Base-by-base conservation (phyloP, 2,888 invertebrate species). In the Hermaeophaga mercurialis region DNA sequence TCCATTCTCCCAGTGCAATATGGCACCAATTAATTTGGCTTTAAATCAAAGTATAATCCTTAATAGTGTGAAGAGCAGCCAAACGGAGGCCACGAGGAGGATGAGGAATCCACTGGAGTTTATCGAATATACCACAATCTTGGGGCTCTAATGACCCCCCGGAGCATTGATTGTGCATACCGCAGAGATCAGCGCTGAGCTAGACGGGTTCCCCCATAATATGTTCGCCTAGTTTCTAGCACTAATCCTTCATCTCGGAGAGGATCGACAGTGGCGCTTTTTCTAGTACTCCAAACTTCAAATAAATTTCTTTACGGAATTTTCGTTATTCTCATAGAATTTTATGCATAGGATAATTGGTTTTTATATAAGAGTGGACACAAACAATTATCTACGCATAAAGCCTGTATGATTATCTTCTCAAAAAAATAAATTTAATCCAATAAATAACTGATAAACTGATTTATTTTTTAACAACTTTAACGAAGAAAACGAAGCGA, bases 161-260 rank as follows among this genome's bases (percentile, higher is more conserved):
- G 46, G 73, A 69, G 73, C 67, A 67, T 68, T 66, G 70, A 70
- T 70, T 71, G 66, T 65, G 67, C 70, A 71, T 70, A 61, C 70
- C 68, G 53, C 64, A 59, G 70, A 69, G 70, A 52, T 52, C 52
- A 52, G 52, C 33, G 24, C 31, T 65, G 68, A 70, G 63, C 64
- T 56, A 65, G 66, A 54, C 46, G 43, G 54, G 43, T 19, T 43
- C 49, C 26, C 12, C 36, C 39, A n/a, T n/a, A n/a, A 38, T 39
- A 38, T 18, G 28, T 28, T 39, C 38, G 47, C 26, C 53, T 53
- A 53, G 47, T 53, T 43, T 43, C 53, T 57, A 53, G 44, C 49
- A 53, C 12, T 59, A 59, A 56, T 56, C 49, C 48, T 43, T 44
- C 48, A 45, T 41, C 15, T 33, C 26, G 22, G 43, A n/a, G 41